Evolutionary conservation across 2,113 vertebrate genomes (phyloP), one percentile per base, ranked within the genome.

Genomic region (Ibidorhyncha struthersii): DNA sequence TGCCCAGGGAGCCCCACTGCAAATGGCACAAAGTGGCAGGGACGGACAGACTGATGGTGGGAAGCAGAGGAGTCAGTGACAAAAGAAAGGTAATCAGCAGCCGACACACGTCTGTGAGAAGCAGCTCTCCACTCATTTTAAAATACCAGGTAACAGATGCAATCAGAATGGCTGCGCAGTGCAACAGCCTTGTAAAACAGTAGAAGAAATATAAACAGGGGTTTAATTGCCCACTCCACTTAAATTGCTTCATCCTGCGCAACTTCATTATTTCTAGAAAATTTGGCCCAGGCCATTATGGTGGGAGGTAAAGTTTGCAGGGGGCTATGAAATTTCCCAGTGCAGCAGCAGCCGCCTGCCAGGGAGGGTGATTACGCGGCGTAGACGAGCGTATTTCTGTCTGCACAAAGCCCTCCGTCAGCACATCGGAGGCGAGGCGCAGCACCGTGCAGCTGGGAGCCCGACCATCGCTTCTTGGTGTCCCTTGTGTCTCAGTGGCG

Each of bases 391-490:
- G 36, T 4, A 14, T 22, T 47, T 82, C 41, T 78, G 50, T 10
- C 5, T 62, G 52, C 58, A 66, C 43, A 29, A 69, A 93, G 38
- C 27, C 32, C 47, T 30, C 62, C 4, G 2, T 36, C 65, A 59
- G 47, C 65, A 36, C 0, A 0, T 6, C 10, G 22, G 50, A 70
- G 56, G 20, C 2, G 0, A 53, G 34, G 5, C 3, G 2, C 40
- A 26, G 55, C 6, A 1, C 69, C 0, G 0, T 5, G 36, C 43
- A n/a, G 49, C 77, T 50, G 67, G 59, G 38, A 36, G 30, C 27
- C 52, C 20, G 0, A 50, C 17, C n/a, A 6, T 55, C 3, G 5
- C 34, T 85, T n/a, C 40, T 53, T 27, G 4, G 2, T 10, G 2
- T 29, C 34, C 69, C 23, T 70, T 10, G 20, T 41, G 45, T 34